Evolutionary conservation across 30 jellyfish, hydroid and myxozoan species (phyloP), one percentile per base, ranked within the genome.

Genomic region (Nemopilema nomurai): DNA sequence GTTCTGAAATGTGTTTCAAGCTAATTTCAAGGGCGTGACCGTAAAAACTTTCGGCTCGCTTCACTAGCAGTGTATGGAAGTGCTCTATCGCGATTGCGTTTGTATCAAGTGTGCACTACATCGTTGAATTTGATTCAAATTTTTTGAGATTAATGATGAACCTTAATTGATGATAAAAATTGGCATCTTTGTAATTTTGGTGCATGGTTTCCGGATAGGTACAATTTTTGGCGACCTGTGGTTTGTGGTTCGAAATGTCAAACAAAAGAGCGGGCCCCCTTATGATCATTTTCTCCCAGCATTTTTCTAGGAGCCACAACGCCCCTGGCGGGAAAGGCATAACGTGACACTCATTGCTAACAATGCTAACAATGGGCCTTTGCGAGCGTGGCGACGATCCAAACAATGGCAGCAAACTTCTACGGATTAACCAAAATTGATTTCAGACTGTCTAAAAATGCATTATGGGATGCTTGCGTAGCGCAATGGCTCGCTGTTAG

Each of bases 401-500:
- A 41, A 41, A 41, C 57, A 41, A 41, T 41, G 57, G 57, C 57
- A 41, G 57, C 57, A 41, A 41, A 41, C 57, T 41, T 41, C 57
- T 41, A 41, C 57, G 57, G 57, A 41, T 41, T 41, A 41, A 41
- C 57, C 57, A 41, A 41, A 41, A 41, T 41, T 41, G 57, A 41
- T 41, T 63, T 63, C 29, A 63, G 72, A 63, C 72, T 63, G 72
- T 63, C 72, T 63, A 24, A 63, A 63, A 63, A 63, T 63, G 72
- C 72, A 63, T 63, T 63, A 24, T 63, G 72, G 72, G 72, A 63
- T 63, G 29, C 72, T 24, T 63, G 72, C 72, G 72, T 63, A 19
- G 72, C 72, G 72, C 72, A 63, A 63, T 63, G 72, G 72, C 72
- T 63, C 29, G 29, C 29, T 63, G 72, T 63, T 63, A 63, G 72